Base-by-base conservation (phyloP, 2,797 vertebrate genomes). In the Aulostomus chinensis region DNA sequence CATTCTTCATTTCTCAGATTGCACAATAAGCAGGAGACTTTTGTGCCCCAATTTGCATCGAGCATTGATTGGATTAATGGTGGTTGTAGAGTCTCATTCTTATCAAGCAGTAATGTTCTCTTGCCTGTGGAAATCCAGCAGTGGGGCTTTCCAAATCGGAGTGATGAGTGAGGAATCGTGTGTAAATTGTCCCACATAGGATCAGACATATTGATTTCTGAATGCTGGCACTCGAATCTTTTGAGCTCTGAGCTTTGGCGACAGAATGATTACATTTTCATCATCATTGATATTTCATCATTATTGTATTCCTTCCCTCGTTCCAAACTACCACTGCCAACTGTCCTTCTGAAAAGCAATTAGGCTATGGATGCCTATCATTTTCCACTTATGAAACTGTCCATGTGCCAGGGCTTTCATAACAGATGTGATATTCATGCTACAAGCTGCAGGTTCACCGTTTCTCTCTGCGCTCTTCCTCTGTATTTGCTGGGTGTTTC, bases 191-290 rank as follows among this genome's bases (percentile, higher is more conserved):
- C 77, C 80, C 84, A 85, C 85, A 83, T 77, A 78, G 83, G 78
- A 88, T 88, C 72, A 80, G 68, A 80, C 78, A 61, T 91, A 92
- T 91, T 88, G 89, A 92, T 90, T 88, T 81, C 66, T 54, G 58
- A 68, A 70, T 76, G 77, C 70, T 80, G 70, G 80, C 77, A 72
- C 75, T 56, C 33, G 54, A 74, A 72, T 88, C 70, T 72, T 78
- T 76, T 75, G 70, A 68, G 68, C 72, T 62, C 58, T 48, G 60
- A 7, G 65, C 66, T 68, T 40, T 74, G 43, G 52, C 41, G 17
- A 57, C 63, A 64, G 76, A 83, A 85, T 86, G 76, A 90, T 89
- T 87, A 86, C 80, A 87, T 90, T 90, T 88, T 89, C 78, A 87
- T 89, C 76, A 80, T 75, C 78, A 80, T 88, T 77, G 86, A 87